These are phyloP conservation scores for Pentalonia nigronervosa DNA, from an alignment of 1,140 invertebrate species.

Conservation along the genomic window DNA sequence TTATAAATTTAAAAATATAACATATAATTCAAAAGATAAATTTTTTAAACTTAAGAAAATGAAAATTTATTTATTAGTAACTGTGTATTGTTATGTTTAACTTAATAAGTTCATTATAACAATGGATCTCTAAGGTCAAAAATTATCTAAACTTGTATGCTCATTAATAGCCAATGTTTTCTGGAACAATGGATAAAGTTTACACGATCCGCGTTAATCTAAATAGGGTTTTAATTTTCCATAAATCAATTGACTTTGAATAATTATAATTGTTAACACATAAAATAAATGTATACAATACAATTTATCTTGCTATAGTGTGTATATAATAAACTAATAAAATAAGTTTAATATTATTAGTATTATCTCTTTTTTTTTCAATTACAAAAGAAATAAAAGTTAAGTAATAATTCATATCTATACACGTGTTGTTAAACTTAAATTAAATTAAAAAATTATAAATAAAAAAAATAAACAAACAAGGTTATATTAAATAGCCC, in stretches of 20 bases:
- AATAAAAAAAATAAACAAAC: not conserved
- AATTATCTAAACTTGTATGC: not conserved
- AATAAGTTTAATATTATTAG: too few species aligned
- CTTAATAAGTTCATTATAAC: not conserved
- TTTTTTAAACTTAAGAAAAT: not conserved
- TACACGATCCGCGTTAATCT: too few species aligned
- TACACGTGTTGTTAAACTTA: not conserved
- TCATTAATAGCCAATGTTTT: not conserved
- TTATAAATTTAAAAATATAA: not conserved
- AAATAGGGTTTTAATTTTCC: not conserved
- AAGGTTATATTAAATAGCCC: not conserved
- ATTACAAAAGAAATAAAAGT: not conserved
- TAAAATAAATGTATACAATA: too few species aligned
- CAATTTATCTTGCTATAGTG: too few species aligned
- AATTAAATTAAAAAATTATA: not conserved
- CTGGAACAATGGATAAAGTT: not conserved
- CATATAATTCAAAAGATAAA: not conserved
- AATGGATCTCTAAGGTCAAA: not conserved
- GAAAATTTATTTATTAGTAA: not conserved
- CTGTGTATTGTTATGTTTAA: not conserved
- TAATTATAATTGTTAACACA: not conserved
- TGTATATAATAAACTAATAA: too few species aligned
- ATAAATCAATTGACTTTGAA: not conserved
- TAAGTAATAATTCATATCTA: not conserved
- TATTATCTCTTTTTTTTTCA: too few species aligned